Conservation (phyloP, 2,888 invertebrate species). For the Sarcophaga variegata region DNA sequence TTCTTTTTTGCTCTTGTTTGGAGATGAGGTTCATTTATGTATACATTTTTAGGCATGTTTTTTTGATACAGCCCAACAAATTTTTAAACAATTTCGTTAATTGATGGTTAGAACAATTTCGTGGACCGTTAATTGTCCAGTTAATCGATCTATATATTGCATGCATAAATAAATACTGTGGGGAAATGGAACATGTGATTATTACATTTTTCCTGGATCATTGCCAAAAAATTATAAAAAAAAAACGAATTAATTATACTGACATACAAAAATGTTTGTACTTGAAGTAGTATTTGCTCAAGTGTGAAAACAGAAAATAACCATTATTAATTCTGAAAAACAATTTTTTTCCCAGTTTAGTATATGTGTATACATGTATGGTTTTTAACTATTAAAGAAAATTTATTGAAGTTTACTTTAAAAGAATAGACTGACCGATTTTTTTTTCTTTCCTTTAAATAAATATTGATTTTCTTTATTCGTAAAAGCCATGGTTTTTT, state of each 20-base stretch:
- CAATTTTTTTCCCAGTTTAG: no score
- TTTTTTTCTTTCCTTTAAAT: background rate
- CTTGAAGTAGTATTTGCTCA: no score
- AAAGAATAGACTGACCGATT: no score
- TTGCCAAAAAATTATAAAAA: constrained; percentile 29
- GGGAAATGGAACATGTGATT: constrained; percentile 27
- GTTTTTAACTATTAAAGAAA: no score
- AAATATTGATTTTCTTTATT: background rate
- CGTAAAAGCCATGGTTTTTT: no score
- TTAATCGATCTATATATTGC: constrained; percentile 14
- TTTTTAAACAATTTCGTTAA: background rate
- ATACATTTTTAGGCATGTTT: constrained; percentile 9
- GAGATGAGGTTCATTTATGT: background rate
- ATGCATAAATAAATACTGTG: background rate
- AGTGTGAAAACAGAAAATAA: no score
- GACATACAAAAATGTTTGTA: no score
- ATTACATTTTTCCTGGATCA: constrained; percentile 27
- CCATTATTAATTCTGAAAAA: no score
- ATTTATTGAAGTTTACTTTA: background rate
- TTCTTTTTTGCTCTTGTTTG: background rate
- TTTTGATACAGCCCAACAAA: background rate
- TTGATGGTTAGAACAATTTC: background rate
- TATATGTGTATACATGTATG: no score
- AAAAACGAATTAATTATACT: no score
- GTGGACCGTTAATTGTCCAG: constrained; percentile 27